These are phyloP conservation scores for Drosophila kanapiae DNA, from an alignment of 1,140 invertebrate species.

Conservation along the genomic window DNA sequence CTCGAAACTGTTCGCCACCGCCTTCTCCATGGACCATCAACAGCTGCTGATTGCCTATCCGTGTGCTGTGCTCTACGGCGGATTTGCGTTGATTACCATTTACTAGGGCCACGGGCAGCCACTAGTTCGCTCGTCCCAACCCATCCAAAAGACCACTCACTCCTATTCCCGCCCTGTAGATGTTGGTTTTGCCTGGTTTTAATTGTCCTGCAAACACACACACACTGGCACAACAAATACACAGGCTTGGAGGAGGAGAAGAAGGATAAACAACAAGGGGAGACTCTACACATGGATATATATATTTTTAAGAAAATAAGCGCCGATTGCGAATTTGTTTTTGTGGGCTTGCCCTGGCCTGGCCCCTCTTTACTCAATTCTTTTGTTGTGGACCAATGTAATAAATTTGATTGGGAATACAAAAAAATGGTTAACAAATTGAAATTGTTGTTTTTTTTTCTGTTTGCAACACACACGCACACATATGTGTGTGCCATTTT, in stretches of 20 bases:
- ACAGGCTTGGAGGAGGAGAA: conserved; percentile 2
- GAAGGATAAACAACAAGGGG: conserved; percentile 22
- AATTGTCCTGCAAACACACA: conserved; percentile 67
- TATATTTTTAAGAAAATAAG: conserved; percentile 78
- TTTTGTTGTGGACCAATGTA: conserved; percentile 56
- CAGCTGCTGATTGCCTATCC: conserved; percentile 94
- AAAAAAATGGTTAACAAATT: conserved; percentile 76
- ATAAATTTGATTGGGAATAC: conserved; percentile 80
- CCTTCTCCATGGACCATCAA: conserved; percentile 91
- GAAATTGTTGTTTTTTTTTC: conserved; percentile 69
- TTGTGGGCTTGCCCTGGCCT: conserved; percentile 1
- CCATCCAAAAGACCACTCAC: not conserved
- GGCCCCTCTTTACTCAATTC: conserved; percentile 24
- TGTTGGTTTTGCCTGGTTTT: conserved; percentile 61
- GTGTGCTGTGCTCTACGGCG: conserved; percentile 93
- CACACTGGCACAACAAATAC: conserved; percentile 37
- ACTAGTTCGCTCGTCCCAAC: conserved; percentile 26
- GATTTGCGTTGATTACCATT: conserved; percentile 94
- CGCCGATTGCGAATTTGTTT: conserved; percentile 75
- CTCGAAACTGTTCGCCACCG: conserved; percentile 93
- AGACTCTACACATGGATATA: conserved; percentile 35
- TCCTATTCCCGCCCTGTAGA: not conserved
- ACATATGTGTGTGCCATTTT: conserved; percentile 16
- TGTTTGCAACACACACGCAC: conserved; percentile 20
- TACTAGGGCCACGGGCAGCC: conserved; percentile 84